phyloP scores from a whole-genome alignment of 1,140 invertebrate species.

The Lordiphosa clarofinis region DNA sequence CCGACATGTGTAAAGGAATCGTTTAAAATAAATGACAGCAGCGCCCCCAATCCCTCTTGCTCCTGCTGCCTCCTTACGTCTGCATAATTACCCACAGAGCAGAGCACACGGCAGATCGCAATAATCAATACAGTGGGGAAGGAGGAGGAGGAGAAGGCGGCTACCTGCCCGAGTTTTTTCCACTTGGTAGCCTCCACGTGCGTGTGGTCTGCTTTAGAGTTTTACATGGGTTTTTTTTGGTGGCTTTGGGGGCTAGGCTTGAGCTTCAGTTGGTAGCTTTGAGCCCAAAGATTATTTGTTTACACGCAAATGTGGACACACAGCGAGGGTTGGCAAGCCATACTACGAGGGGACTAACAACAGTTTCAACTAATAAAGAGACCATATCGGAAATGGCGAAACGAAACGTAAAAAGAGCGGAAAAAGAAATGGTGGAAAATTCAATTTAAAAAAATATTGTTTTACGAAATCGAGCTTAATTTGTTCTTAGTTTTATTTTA shows the following conservation, averaged over 20 bases:
- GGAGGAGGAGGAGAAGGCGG: neutral
- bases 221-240: conserved; percentile 71
- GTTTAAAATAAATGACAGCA: conserved; percentile 77
- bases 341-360: too few relatives aligned
- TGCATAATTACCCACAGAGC: conserved; percentile 70
- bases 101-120: conserved; percentile 70
- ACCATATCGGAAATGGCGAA: too few relatives aligned
- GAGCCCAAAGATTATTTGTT: conserved; percentile 69
- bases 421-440: too few relatives aligned
- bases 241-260: conserved; percentile 64
- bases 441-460: too few relatives aligned
- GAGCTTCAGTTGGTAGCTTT: conserved; percentile 41
- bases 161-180: conserved; percentile 48
- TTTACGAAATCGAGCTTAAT: too few relatives aligned
- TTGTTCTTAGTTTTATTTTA: too few relatives aligned
- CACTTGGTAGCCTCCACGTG: conserved; percentile 28
- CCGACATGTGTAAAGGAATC: conserved; percentile 76
- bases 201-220: conserved; percentile 54
- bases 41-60: conserved; percentile 24
- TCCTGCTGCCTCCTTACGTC: conserved; percentile 19
- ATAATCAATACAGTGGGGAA: conserved; percentile 63
- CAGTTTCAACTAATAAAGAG: too few relatives aligned
- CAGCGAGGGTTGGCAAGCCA: conserved; percentile 22
- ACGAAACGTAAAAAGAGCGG: too few relatives aligned
- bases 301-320: conserved; percentile 60